Base-by-base conservation (phyloP, 2,797 vertebrate species). In the Euphonia xanthogaster region DNA sequence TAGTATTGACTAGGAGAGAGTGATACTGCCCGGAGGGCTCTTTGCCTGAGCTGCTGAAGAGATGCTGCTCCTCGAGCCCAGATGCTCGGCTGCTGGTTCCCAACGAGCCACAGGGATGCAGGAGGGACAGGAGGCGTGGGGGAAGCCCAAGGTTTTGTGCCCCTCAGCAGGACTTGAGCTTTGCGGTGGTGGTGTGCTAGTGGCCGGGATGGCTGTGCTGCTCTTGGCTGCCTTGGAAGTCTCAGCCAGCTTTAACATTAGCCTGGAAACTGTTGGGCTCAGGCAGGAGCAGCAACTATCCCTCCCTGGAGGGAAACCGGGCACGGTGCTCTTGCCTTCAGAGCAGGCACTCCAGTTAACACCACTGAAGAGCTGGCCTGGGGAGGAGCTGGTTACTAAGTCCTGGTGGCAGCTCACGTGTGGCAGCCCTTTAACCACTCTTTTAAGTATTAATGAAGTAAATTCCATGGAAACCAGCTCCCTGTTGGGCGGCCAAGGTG, bases 1-100 rank as follows among this genome's bases (percentile, higher is more conserved):
- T 90, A 72, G n/a, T 90, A 55, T 77, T 90, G 88, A 91, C 82
- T 72, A 31, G 92, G 75, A 88, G 79, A 74, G 74, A 90, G 82
- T 18, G 80, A 39, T 70, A 14, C 9, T 68, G 74, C 54, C 47
- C 0, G 0, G 58, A 9, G 47, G 77, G 74, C 39, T 81, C 39
- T 62, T 90, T 73, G 60, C 57, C 19, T 19, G 57, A 79, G 48
- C 44, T 37, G 35, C 76, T 2, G 5, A 53, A 27, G 63, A 79
- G 87, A 60, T 3, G 3, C 78, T 22, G 37, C 47, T 90, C 53
- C 67, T 62, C 0, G 0, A 82, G 58, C 48, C 37, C 83, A 25
- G 47, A 14, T 47, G 55, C 53, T 72, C 0, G 0, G 51, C 51
- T 82, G 84, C 71, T 48, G 53, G 12, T 77, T 88, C 75, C 74